Evolutionary conservation across 2,113 vertebrate genomes (phyloP).

Genomic region (Prietella phreatophila): DNA sequence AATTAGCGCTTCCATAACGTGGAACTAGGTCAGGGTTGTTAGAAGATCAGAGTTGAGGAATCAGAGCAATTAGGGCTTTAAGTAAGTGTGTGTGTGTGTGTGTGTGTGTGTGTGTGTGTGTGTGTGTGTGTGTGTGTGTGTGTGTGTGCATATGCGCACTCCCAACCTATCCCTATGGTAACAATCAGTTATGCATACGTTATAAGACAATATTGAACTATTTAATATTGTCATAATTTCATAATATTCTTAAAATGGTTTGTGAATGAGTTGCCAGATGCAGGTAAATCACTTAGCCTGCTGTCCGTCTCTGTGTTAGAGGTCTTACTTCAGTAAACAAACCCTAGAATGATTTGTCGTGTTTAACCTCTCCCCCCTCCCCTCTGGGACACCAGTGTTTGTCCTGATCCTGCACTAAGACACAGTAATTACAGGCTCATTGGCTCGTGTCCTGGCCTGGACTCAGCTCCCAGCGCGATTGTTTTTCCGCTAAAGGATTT

Average conservation of each 20-base stretch:
- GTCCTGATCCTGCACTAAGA: constrained; percentile 5
- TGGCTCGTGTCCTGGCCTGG: neutral
- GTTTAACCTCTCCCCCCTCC: neutral
- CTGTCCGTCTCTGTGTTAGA: neutral
- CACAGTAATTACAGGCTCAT: constrained; percentile 13
- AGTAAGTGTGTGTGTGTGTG: constrained; percentile 1
- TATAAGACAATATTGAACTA: neutral
- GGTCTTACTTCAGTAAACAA: neutral
- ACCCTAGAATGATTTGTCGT: neutral
- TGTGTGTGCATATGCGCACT: neutral
- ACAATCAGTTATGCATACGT: neutral
- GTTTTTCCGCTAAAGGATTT: neutral
- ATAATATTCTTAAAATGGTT: neutral
- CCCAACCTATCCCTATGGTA: neutral
- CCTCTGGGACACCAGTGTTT: neutral
- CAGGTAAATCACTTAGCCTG: neutral
- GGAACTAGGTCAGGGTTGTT: constrained; percentile 7
- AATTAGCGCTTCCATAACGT: neutral
- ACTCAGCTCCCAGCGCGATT: neutral
- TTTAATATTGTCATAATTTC: neutral
- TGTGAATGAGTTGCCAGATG: neutral
- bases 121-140: neutral
- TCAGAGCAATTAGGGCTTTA: constrained; percentile 1
- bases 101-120: neutral
- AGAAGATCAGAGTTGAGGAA: constrained; percentile 25